Percentiles rank a stretch among this genome's conserved stretches.
These are phyloP conservation scores for Ammodramus savannarum DNA, from an alignment of 2,113 vertebrate species.

Conservation along the genomic window DNA sequence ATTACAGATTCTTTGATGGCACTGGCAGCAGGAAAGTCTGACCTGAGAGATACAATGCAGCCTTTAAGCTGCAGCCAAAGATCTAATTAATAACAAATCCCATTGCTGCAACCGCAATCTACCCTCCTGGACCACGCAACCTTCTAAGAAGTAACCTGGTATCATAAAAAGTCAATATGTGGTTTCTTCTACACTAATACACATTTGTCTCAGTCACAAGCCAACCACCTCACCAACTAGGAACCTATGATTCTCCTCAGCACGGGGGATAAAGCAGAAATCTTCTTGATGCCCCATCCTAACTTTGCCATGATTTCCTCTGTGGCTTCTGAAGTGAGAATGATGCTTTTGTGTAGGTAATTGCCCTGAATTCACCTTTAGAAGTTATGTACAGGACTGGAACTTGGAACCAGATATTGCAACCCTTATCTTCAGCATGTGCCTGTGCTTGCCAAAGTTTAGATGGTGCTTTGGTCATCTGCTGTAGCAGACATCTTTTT, in stretches of 20 bases:
- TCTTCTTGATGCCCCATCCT: background rate
- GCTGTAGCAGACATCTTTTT: too few relatives aligned
- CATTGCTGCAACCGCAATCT: background rate
- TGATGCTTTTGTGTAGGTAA: background rate
- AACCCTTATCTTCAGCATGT: background rate
- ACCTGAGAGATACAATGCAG: background rate
- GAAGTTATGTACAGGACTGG: background rate
- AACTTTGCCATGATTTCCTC: background rate
- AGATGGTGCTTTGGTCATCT: background rate
- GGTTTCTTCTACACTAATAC: background rate
- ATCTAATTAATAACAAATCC: background rate
- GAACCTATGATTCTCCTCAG: background rate
- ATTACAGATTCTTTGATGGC: background rate
- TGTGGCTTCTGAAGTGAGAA: background rate
- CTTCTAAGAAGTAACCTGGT: background rate
- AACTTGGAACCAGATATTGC: background rate
- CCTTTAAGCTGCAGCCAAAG: slow-evolving; percentile 15
- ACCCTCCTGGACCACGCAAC: background rate
- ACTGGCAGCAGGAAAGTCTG: background rate
- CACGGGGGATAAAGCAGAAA: background rate
- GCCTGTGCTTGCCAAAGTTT: background rate
- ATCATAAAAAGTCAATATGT: background rate
- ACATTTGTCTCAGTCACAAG: background rate
- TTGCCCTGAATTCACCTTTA: background rate
- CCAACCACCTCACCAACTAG: accelerated